phyloP scores from a whole-genome alignment of 2,113 vertebrate species.

The Aplodontia rufa region DNA sequence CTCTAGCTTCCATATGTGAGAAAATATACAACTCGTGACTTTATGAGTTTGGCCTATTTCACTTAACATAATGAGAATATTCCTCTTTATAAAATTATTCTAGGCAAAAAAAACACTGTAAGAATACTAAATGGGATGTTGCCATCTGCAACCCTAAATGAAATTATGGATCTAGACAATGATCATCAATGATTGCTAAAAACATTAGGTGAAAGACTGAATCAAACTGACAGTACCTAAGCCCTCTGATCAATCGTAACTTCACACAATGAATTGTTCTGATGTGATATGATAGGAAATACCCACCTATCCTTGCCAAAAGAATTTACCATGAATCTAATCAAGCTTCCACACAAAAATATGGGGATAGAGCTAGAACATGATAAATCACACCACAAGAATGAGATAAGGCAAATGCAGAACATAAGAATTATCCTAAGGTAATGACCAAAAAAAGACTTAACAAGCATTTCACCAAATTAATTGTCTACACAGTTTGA shows the following conservation, averaged over 20 bases:
- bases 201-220: not conserved
- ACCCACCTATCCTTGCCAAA: not conserved
- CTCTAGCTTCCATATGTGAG: no score
- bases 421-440: not conserved
- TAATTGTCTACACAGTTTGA: not conserved
- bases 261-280: not conserved
- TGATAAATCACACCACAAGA: not conserved
- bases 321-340: not conserved
- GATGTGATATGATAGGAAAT: not conserved
- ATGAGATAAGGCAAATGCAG: not conserved
- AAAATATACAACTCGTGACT: no score
- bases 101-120: not conserved
- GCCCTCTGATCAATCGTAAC: not conserved
- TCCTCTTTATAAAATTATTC: not conserved
- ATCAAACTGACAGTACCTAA: not conserved
- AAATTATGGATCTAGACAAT: not conserved
- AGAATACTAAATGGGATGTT: not conserved
- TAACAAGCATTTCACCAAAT: not conserved
- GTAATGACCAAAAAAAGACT: not conserved
- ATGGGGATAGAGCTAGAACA: not conserved
- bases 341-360: not conserved
- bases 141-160: not conserved
- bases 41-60: no score
- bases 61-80: no score
- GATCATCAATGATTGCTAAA: not conserved